phyloP scores from a whole-genome alignment of 2,888 invertebrate genomes.

The Phytoseiulus persimilis region DNA sequence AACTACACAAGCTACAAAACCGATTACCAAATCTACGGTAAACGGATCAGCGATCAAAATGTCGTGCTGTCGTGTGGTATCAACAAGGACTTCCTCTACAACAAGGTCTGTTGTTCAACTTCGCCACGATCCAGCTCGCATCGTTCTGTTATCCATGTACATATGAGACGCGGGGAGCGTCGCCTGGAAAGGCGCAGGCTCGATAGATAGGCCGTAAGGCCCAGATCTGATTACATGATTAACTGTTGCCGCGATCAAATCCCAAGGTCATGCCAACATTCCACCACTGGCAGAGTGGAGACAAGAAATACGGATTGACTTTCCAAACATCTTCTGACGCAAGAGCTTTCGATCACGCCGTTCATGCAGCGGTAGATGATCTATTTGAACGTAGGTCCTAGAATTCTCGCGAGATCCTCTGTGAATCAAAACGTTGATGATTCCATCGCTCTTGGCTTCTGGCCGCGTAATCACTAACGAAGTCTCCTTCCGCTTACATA shows the following conservation, averaged over 20 bases:
- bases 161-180: too few species aligned
- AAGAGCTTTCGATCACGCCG: conserved; percentile 83
- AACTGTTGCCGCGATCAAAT: background rate
- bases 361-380: conserved; percentile 78
- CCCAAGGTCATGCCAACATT: conserved; percentile 81
- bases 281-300: conserved; percentile 94
- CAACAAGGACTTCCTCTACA: conserved; percentile 90
- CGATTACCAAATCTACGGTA: conserved; percentile 82
- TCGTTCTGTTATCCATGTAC: too few species aligned
- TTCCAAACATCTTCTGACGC: conserved; percentile 91
- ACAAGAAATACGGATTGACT: conserved; percentile 86
- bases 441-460: too few species aligned
- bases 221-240: background rate
- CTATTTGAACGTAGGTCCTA: conserved; percentile 70
- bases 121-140: background rate
- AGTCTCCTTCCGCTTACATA: too few species aligned
- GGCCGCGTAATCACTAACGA: too few species aligned
- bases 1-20: conserved; percentile 28
- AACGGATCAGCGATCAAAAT: conserved; percentile 84
- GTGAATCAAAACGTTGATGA: too few species aligned
- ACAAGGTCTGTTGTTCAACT: conserved; percentile 56
- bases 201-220: background rate
- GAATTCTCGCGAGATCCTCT: background rate
- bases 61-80: conserved; percentile 86
- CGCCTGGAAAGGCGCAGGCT: too few species aligned